Evolutionary conservation across 1,140 invertebrate genomes (phyloP).

Genomic region (Drosophila persimilis): DNA sequence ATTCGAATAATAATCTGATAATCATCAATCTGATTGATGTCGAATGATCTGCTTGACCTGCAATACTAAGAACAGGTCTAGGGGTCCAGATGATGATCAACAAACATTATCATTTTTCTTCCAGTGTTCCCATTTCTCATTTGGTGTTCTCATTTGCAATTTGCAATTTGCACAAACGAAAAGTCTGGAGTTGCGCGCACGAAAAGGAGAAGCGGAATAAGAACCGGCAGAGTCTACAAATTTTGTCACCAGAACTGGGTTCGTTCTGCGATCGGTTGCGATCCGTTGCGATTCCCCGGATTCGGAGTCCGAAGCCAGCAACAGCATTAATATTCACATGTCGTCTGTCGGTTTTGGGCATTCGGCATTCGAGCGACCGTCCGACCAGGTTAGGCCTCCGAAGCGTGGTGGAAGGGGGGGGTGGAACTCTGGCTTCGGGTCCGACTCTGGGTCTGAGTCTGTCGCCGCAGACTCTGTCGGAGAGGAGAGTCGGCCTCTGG

Average conservation of each 20-base stretch:
- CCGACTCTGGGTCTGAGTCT: conserved; percentile 2
- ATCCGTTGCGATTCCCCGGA: too few relatives aligned
- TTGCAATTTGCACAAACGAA: conserved; percentile 60
- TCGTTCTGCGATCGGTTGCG: conserved; percentile 42
- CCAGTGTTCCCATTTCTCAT: conserved; percentile 40
- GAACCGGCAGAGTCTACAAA: conserved; percentile 38
- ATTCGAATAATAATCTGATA: conserved; percentile 14
- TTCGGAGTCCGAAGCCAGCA: conserved; percentile 18
- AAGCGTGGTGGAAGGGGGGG: too few relatives aligned
- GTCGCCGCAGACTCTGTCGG: conserved; percentile 20
- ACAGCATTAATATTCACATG: conserved; percentile 79
- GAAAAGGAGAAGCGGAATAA: conserved; percentile 26
- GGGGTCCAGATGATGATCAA: too few relatives aligned
- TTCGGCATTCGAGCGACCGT: too few relatives aligned
- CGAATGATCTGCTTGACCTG: too few relatives aligned
- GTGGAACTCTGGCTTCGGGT: too few relatives aligned
- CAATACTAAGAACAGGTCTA: too few relatives aligned
- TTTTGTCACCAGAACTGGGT: conserved; percentile 67
- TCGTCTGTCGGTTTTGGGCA: conserved; percentile 41
- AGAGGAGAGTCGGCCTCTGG: neutral
- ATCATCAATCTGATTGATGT: too few relatives aligned
- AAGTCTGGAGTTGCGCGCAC: conserved; percentile 36
- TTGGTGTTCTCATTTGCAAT: conserved; percentile 71
- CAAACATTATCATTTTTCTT: too few relatives aligned
- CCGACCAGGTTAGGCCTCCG: too few relatives aligned